A percentile compares a stretch with the other conserved stretches of the same genome.
phyloP scores from a whole-genome alignment of 2,113 vertebrate genomes.

The Aleadryas rufinucha region DNA sequence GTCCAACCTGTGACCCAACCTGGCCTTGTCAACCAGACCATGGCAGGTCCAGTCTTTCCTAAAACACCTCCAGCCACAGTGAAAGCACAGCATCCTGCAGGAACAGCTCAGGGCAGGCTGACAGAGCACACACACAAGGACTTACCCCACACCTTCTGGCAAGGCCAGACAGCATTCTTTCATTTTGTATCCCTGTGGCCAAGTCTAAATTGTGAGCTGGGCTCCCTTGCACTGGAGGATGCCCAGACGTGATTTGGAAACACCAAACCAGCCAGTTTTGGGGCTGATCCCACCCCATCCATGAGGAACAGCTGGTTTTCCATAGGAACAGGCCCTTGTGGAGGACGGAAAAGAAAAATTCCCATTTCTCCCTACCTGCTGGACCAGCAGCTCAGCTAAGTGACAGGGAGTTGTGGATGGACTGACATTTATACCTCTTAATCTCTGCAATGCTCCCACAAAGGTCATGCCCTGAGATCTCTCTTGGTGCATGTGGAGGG shows the following conservation, averaged over 20 bases:
- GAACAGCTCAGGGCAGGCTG: background rate
- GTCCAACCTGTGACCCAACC: background rate
- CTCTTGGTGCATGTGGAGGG: background rate
- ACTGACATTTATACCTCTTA: background rate
- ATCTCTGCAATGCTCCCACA: background rate
- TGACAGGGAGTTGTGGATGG: background rate
- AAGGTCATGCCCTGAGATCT: background rate
- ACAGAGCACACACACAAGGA: background rate
- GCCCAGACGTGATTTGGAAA: background rate
- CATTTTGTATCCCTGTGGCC: background rate
- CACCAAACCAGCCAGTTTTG: background rate
- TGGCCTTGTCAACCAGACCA: background rate
- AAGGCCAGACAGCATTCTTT: background rate
- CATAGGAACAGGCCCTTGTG: background rate
- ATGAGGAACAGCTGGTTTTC: background rate
- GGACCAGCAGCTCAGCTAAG: background rate
- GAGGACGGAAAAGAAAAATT: background rate
- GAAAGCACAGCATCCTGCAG: background rate
- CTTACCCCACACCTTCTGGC: background rate
- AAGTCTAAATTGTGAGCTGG: background rate
- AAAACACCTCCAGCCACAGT: background rate
- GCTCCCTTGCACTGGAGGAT: background rate
- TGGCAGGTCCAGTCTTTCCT: background rate
- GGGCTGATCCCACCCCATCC: background rate
- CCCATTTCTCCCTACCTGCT: background rate